phyloP scores from a whole-genome alignment of 30 jellyfish, hydroid and myxozoan genomes.

The Rhopilema esculentum region DNA sequence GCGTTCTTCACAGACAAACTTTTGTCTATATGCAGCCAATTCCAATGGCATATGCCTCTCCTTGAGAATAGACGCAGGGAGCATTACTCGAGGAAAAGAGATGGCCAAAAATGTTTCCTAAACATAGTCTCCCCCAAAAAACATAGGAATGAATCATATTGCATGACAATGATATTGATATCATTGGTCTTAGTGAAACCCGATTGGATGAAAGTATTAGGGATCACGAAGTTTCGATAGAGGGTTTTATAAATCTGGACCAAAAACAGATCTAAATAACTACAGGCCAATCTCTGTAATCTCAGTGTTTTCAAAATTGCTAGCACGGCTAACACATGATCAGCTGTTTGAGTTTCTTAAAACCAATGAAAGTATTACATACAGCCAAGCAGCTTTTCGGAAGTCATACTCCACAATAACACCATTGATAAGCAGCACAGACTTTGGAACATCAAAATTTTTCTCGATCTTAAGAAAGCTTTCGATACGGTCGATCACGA shows the following conservation, averaged over 20 bases:
- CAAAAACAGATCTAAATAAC: conserved; percentile 27
- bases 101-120: conserved; percentile 34
- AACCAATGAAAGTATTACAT: neutral
- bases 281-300: conserved; percentile 50
- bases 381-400: conserved; percentile 5
- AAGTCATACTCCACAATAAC: neutral
- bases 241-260: conserved; percentile 27
- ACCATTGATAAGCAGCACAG: conserved; percentile 25
- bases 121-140: conserved; percentile 21
- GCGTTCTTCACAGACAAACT: no score
- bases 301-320: conserved; percentile 48
- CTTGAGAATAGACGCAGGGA: neutral
- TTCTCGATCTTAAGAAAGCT: conserved; percentile 47
- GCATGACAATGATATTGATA: conserved; percentile 29
- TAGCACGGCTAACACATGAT: conserved; percentile 18
- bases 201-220: conserved; percentile 10
- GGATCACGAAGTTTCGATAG: conserved; percentile 22
- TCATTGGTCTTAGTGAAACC: conserved; percentile 25
- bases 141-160: conserved; percentile 37
- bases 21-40: no score
- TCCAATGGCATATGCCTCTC: no score
- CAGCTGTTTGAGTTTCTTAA: conserved; percentile 5
- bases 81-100: conserved; percentile 29
- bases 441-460: conserved; percentile 17
- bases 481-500: conserved; percentile 46